These are phyloP conservation scores for Eristalis pertinax DNA, from an alignment of 2,888 invertebrate genomes.

Conservation along the genomic window DNA sequence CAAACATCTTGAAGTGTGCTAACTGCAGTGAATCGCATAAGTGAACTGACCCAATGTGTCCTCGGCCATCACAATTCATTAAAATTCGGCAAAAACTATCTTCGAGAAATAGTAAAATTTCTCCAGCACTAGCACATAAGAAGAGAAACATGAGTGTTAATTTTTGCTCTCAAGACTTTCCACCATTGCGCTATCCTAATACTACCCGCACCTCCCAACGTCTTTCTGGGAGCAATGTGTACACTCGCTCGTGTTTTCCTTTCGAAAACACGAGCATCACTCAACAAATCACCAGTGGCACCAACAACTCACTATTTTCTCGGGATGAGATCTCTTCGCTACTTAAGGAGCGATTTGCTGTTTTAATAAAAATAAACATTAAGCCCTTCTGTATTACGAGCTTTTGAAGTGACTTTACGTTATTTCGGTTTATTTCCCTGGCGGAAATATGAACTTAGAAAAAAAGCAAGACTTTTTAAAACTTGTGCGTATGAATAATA, in stretches of 20 bases:
- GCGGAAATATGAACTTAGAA: not conserved
- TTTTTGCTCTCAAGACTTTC: not conserved
- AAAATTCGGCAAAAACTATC: not conserved
- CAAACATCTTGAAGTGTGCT: not conserved
- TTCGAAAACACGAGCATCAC: no score
- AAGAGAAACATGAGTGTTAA: not conserved
- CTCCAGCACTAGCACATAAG: not conserved
- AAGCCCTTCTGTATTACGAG: not conserved
- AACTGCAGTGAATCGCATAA: slow-evolving; percentile 5
- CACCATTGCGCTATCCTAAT: not conserved
- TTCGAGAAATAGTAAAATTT: not conserved
- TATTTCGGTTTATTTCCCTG: not conserved
- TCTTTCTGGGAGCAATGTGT: not conserved
- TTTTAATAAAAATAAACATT: not conserved
- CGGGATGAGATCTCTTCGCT: not conserved
- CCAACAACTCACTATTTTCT: not conserved
- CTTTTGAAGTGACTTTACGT: not conserved
- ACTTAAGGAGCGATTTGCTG: not conserved
- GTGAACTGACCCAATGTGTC: not conserved
- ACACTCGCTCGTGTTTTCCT: not conserved
- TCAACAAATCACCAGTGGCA: not conserved
- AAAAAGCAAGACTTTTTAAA: not conserved
- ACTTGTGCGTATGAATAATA: not conserved
- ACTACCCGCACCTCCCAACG: not conserved
- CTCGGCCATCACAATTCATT: not conserved